Conservation (phyloP, 2,797 vertebrate species). For the Squalus acanthias region DNA sequence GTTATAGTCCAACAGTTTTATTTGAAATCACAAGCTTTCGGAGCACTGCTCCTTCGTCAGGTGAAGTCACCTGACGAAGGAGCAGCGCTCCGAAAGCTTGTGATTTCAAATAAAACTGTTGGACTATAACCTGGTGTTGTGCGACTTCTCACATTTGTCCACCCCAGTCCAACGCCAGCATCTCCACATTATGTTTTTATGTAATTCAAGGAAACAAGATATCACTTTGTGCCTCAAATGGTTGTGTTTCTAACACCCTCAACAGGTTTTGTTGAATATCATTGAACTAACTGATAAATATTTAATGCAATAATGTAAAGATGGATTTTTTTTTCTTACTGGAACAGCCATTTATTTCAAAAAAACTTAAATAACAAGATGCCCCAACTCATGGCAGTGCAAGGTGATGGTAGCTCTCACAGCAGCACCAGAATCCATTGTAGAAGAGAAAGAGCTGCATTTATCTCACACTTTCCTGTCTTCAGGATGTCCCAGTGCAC, state of each 20-base stretch:
- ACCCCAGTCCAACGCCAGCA: no score
- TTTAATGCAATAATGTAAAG: neutral
- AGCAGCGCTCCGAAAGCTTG: no score
- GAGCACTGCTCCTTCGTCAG: no score
- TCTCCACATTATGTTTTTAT: neutral
- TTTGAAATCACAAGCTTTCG: no score
- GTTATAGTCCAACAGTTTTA: no score
- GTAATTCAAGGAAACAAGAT: neutral
- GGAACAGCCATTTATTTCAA: neutral
- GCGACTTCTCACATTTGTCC: no score
- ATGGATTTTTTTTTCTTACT: neutral
- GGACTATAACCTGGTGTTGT: no score
- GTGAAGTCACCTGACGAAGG: no score
- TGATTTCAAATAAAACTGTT: no score
- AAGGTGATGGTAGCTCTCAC: neutral
- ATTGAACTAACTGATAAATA: constrained; percentile 4
- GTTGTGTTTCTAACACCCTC: neutral
- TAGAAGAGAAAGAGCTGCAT: neutral
- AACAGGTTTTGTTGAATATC: neutral
- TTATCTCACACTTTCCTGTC: neutral
- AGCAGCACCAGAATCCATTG: neutral
- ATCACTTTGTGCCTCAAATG: neutral
- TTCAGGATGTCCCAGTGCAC: neutral
- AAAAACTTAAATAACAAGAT: neutral
- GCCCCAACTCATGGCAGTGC: neutral